These are phyloP conservation scores for Sinella curviseta DNA, from an alignment of 1,140 invertebrate genomes.

Conservation along the genomic window DNA sequence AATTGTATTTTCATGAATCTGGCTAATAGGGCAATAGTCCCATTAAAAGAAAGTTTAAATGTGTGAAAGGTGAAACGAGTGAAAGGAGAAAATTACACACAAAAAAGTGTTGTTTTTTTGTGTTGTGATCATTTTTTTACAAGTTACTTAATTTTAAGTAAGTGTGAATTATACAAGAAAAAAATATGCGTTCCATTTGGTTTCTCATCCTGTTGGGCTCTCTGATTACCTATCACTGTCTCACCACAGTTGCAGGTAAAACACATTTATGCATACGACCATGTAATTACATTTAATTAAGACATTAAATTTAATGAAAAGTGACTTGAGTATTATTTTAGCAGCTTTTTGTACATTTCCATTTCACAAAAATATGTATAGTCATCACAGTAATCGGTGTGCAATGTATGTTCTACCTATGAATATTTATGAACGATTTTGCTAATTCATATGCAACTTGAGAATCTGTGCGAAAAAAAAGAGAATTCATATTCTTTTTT, in stretches of 20 bases:
- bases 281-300: background rate
- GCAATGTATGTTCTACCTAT: too few relatives aligned
- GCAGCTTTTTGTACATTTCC: too few relatives aligned
- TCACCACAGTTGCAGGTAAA: constrained; percentile 47
- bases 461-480: too few relatives aligned
- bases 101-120: background rate
- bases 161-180: background rate
- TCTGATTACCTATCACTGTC: constrained; percentile 48
- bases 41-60: background rate
- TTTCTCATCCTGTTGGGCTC: constrained; percentile 47
- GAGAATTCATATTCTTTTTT: too few relatives aligned
- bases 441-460: too few relatives aligned
- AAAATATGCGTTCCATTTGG: constrained; percentile 48
- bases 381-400: too few relatives aligned
- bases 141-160: constrained; percentile 20
- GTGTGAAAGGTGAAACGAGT: background rate
- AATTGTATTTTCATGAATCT: too few relatives aligned
- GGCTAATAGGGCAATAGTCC: too few relatives aligned
- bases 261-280: background rate
- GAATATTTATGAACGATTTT: too few relatives aligned
- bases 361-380: background rate
- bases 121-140: constrained; percentile 26
- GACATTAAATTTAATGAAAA: background rate
- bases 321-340: too few relatives aligned
- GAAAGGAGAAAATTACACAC: background rate